Percentiles rank a stretch among this genome's conserved stretches.
These are phyloP conservation scores for Macrotrachela quadricornifera DNA, from an alignment of 1,140 invertebrate genomes.

Conservation along the genomic window DNA sequence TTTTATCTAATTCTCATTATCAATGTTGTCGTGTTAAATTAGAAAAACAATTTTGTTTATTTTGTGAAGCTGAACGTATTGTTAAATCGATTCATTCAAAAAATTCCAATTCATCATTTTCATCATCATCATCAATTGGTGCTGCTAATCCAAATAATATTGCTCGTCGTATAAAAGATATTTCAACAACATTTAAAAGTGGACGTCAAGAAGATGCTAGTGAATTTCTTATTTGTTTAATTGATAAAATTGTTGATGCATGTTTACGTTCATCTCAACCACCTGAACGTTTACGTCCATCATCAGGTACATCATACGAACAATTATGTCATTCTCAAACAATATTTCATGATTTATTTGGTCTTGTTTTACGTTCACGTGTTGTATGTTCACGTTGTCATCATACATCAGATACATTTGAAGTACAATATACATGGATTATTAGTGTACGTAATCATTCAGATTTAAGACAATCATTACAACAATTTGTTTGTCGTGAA, in stretches of 20 bases:
- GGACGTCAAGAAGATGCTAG: constrained; percentile 2
- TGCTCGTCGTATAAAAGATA: constrained; percentile 4
- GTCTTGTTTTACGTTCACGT: no score
- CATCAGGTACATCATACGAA: no score
- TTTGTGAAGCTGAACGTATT: constrained; percentile 7
- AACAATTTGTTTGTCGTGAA: constrained; percentile 32
- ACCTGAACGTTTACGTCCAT: no score
- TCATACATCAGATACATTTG: constrained; percentile 2
- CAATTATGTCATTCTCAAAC: no score
- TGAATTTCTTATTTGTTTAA: constrained; percentile 2
- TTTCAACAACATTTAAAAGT: neutral
- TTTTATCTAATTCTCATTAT: neutral
- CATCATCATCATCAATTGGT: constrained; percentile 4
- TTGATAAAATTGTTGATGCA: neutral
- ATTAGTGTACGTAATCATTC: constrained; percentile 2
- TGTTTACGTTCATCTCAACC: no score
- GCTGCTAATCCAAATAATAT: constrained; percentile 2
- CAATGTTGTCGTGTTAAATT: neutral
- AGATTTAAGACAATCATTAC: constrained; percentile 5
- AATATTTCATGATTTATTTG: no score
- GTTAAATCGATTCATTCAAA: neutral
- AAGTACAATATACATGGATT: constrained; percentile 2
- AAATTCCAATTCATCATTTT: neutral
- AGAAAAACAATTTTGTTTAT: constrained; percentile 1
- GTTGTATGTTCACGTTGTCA: constrained; percentile 1